These are phyloP conservation scores for Thera britannica DNA, from an alignment of 2,888 invertebrate genomes.

Conservation along the genomic window DNA sequence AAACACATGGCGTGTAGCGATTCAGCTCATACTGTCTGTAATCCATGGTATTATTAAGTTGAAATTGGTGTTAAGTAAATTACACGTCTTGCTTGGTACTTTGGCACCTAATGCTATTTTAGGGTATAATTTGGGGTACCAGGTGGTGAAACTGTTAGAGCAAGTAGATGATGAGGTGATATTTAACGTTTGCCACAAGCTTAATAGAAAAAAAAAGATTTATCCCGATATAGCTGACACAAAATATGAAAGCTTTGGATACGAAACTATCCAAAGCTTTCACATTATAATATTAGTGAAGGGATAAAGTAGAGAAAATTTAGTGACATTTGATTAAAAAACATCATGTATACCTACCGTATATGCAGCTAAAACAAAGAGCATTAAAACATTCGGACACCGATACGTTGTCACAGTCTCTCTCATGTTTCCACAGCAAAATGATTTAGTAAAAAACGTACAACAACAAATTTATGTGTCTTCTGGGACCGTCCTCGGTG, in stretches of 20 bases:
- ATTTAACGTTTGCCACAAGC: background rate
- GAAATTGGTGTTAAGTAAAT: slow-evolving; percentile 77
- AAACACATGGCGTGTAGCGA: slow-evolving; percentile 74
- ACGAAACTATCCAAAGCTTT: too few species aligned
- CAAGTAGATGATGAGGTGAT: background rate
- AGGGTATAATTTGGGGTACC: slow-evolving; percentile 24
- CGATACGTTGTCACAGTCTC: slow-evolving; percentile 47
- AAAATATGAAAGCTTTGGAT: too few species aligned
- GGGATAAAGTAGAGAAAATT: too few species aligned
- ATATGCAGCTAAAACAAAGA: slow-evolving; percentile 30
- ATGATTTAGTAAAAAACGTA: slow-evolving; percentile 76
- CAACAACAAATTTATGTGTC: slow-evolving; percentile 79
- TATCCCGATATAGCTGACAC: background rate
- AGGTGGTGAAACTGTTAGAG: slow-evolving; percentile 15
- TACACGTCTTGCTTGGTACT: slow-evolving; percentile 54
- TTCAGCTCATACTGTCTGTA: slow-evolving; percentile 51
- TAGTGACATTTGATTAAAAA: too few species aligned
- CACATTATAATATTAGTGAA: too few species aligned
- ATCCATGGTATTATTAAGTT: slow-evolving; percentile 66
- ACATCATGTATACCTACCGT: too few species aligned
- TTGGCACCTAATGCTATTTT: slow-evolving; percentile 46
- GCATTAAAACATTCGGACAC: slow-evolving; percentile 61
- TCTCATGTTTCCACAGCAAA: slow-evolving; percentile 60
- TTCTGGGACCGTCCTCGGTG: slow-evolving; percentile 71
- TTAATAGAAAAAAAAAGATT: background rate